A percentile compares a stretch with the other conserved stretches of the same genome.
These are phyloP conservation scores for Dromaius novaehollandiae DNA, from an alignment of 2,113 vertebrate species.

Conservation along the genomic window DNA sequence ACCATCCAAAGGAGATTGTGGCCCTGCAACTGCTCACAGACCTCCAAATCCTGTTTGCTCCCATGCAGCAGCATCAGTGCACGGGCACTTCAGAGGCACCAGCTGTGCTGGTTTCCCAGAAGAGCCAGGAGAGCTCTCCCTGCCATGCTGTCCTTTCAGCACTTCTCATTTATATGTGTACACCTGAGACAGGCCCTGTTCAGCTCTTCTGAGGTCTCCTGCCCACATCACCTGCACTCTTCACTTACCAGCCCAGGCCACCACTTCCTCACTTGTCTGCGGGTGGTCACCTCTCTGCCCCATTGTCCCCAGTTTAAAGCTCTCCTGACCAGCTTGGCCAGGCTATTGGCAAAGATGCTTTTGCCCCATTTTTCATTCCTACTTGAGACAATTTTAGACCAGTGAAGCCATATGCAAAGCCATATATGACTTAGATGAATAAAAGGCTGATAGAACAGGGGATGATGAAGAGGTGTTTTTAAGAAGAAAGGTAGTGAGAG, in stretches of 20 bases:
- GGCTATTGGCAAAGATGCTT: not conserved
- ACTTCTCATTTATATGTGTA: not conserved
- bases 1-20: not conserved
- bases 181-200: accelerated
- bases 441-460: not conserved
- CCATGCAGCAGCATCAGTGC: not conserved
- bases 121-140: accelerated
- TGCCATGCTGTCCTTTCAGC: not conserved
- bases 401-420: not conserved
- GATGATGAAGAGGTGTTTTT: not conserved
- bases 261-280: not conserved
- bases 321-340: not conserved
- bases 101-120: not conserved
- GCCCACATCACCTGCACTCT: not conserved
- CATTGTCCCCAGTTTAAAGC: not conserved
- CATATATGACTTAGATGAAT: not conserved
- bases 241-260: not conserved
- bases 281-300: not conserved
- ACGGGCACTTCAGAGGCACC: not conserved
- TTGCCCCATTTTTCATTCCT: not conserved
- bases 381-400: not conserved
- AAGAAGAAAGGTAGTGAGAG: not conserved
- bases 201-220: not conserved
- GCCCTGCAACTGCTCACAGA: not conserved
- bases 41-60: not conserved